Base-by-base conservation (phyloP, 2,888 invertebrate genomes). In the Drosophila anceps region DNA sequence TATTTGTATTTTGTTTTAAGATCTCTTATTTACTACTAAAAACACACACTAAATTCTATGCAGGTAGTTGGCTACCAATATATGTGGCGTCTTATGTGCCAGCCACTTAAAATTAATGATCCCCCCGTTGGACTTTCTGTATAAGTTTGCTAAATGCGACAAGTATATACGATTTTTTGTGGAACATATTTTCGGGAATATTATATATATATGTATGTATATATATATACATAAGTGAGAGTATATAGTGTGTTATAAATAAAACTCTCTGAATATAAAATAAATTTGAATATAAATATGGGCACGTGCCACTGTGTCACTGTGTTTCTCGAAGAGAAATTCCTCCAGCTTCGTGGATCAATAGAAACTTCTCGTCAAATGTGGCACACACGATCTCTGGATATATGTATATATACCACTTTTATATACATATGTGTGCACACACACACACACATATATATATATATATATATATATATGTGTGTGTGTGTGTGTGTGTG, bases 71-170 rank as follows among this genome's bases (percentile, higher is more conserved):
- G 59, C 51, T 61, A 60, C 54, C 68, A 81, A 69, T 60, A 83
- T 37, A 15, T 48, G 44, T 51, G 50, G 18, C 53, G 20, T 33
- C 44, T 65, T 61, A 41, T 69, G 66, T 65, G 46, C n/a, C 35
- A 37, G n/a, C 8, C 55, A 48, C 63, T 69, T 59, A 68, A 57
- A 78, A 82, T 76, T 81, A 78, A 85, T 82, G 76, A 78, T 73
- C 55, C 67, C 67, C 70, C 58, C 37, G 53, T 66, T 66, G 41
- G 24, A 29, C 31, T 24, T 13, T 44, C 39, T 53, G 50, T 57
- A 75, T 74, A 54, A 6, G 51, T 33, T 73, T 37, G 39, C 53
- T 61, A 58, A 18, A 24, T 8, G n/a, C 12, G 29, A 48, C 33
- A 31, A 10, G 43, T 46, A 46, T 20, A 58, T 31, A 37, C 5